Percentiles rank a stretch among this genome's conserved stretches.
Conservation (phyloP, 2,113 vertebrate species). For the Podiceps cristatus region DNA sequence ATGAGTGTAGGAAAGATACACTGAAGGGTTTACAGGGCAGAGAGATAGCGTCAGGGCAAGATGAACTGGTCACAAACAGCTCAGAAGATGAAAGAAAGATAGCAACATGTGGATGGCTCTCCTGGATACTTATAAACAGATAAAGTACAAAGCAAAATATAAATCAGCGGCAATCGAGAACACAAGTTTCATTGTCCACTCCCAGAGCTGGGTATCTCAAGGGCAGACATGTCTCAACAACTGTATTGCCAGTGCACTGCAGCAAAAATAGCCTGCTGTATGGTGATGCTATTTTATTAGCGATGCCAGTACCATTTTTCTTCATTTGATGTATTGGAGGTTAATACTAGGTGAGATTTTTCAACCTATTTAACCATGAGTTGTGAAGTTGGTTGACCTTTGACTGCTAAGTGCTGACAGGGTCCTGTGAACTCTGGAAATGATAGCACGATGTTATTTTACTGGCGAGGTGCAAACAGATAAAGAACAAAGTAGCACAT, state of each 20-base stretch:
- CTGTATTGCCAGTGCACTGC: not conserved
- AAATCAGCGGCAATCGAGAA: not conserved
- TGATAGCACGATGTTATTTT: constrained; percentile 68
- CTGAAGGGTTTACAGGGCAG: constrained; percentile 52
- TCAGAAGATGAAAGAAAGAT: constrained; percentile 55
- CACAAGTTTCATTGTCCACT: not conserved
- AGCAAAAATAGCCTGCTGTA: not conserved
- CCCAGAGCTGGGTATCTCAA: not conserved
- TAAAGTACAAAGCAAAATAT: constrained; percentile 54
- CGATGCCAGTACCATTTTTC: not conserved
- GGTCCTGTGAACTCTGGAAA: constrained; percentile 72
- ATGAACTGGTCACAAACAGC: constrained; percentile 73
- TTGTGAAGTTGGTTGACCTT: constrained; percentile 73
- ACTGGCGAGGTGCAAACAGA: constrained; percentile 76
- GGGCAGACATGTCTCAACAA: not conserved
- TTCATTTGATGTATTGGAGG: not conserved
- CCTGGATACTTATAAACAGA: constrained; percentile 9
- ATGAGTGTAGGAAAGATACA: constrained; percentile 58
- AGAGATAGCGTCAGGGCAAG: constrained; percentile 33
- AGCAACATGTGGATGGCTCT: not conserved
- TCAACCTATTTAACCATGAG: constrained; percentile 44
- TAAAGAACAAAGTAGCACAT: constrained; percentile 82
- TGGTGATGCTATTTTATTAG: not conserved
- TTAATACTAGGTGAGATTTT: constrained; percentile 48
- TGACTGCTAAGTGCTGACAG: constrained; percentile 78